Evolutionary conservation across 2,888 invertebrate species (phyloP).

Genomic region (Epinotia nisella): DNA sequence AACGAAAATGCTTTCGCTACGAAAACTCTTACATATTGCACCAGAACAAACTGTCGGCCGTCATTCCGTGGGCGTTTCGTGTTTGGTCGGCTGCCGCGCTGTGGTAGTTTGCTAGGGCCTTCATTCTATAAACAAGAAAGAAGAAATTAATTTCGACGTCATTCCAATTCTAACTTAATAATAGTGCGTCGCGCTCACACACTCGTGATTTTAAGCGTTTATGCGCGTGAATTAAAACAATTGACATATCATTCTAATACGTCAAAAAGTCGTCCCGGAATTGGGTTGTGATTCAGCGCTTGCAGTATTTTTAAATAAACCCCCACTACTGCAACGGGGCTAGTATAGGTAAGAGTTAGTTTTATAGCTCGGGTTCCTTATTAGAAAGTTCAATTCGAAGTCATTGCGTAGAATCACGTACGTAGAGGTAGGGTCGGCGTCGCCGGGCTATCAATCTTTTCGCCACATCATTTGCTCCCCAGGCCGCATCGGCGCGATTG

Average conservation of each 20-base stretch:
- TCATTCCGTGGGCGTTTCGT: slow-evolving; percentile 19
- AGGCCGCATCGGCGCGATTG: slow-evolving; percentile 75
- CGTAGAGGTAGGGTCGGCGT: slow-evolving; percentile 48
- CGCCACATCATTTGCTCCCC: slow-evolving; percentile 84
- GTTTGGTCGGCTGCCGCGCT: slow-evolving; percentile 22
- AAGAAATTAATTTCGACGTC: background rate
- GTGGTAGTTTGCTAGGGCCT: background rate
- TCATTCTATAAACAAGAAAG: background rate
- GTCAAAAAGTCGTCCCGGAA: background rate
- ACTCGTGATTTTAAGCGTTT: background rate
- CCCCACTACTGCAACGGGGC: too few relatives aligned
- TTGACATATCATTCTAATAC: background rate
- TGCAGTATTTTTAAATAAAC: background rate
- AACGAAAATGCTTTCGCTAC: slow-evolving; percentile 37
- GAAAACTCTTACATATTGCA: slow-evolving; percentile 23
- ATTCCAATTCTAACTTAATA: background rate
- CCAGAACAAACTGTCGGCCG: slow-evolving; percentile 14
- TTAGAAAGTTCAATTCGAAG: slow-evolving; percentile 38
- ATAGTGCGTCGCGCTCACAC: background rate
- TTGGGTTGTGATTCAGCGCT: background rate
- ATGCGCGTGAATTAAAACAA: background rate
- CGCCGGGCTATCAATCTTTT: slow-evolving; percentile 78
- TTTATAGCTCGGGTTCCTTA: slow-evolving; percentile 25
- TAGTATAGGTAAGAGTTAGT: slow-evolving; percentile 12
- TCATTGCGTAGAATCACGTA: slow-evolving; percentile 38